These are phyloP conservation scores for Phalanger gymnotis DNA, from an alignment of 2,797 vertebrate genomes.

Conservation along the genomic window DNA sequence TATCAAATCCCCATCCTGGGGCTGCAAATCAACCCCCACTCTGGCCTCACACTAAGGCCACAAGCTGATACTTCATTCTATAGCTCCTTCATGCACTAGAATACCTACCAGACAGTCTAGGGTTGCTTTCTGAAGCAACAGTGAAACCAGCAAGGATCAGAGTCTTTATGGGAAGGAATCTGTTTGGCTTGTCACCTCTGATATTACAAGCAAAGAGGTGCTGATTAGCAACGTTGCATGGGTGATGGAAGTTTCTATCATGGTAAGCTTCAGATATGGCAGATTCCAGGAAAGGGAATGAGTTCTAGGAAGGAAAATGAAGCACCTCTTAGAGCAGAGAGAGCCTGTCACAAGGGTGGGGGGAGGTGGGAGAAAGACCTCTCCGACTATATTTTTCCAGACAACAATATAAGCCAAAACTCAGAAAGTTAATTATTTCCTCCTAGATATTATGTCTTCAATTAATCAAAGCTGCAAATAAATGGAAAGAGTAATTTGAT, in stretches of 20 bases:
- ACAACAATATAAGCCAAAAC: background rate
- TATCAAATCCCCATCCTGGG: background rate
- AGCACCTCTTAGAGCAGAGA: background rate
- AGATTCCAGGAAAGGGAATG: background rate
- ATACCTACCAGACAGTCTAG: background rate
- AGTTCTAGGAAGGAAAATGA: background rate
- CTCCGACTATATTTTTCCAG: background rate
- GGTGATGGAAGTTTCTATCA: background rate
- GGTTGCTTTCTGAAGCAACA: background rate
- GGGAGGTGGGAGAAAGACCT: background rate
- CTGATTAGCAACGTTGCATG: background rate
- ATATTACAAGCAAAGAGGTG: background rate
- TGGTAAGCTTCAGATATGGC: background rate
- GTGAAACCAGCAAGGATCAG: background rate
- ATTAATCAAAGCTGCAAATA: background rate
- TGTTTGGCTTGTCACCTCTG: background rate
- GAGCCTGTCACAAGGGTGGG: background rate
- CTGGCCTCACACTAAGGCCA: background rate
- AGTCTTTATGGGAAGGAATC: background rate
- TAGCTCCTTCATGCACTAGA: background rate
- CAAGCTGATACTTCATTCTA: background rate
- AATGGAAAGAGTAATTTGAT: background rate
- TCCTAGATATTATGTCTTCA: background rate
- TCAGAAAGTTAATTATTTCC: background rate
- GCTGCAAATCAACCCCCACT: background rate